Conservation (phyloP, 2,888 invertebrate genomes). For the Oasisia sp. region DNA sequence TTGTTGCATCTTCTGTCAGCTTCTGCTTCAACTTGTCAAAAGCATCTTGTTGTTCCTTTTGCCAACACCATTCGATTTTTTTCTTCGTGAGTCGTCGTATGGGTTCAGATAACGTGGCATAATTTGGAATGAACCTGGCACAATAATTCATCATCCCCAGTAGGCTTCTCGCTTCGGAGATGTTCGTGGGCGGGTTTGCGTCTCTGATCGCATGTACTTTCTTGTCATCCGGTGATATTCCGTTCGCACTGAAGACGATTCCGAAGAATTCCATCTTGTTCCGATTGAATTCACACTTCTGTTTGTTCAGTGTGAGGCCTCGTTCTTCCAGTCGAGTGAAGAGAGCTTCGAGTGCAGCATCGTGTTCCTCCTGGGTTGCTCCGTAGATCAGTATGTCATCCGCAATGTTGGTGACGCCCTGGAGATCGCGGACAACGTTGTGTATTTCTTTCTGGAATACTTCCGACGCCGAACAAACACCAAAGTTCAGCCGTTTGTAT, state of each 20-base stretch:
- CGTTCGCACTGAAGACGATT: conserved; percentile 25
- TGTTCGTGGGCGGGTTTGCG: conserved; percentile 36
- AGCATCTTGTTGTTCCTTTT: not conserved
- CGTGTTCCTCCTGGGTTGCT: too few species aligned
- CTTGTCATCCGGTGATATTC: conserved; percentile 20
- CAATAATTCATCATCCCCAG: conserved; percentile 45
- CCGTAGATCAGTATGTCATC: too few species aligned
- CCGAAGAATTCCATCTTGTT: conserved; percentile 18
- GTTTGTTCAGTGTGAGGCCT: conserved; percentile 35
- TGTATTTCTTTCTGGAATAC: too few species aligned
- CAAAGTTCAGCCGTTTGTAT: too few species aligned
- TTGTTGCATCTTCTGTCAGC: too few species aligned
- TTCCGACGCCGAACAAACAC: too few species aligned
- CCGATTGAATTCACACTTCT: too few species aligned
- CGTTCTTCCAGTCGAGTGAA: conserved; percentile 28
- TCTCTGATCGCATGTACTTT: too few species aligned
- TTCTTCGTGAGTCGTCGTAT: conserved; percentile 43
- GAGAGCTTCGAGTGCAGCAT: conserved; percentile 14
- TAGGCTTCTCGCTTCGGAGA: conserved; percentile 43
- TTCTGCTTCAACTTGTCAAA: too few species aligned
- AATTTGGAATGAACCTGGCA: conserved; percentile 44
- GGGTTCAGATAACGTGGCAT: conserved; percentile 42
- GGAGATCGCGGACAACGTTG: too few species aligned
- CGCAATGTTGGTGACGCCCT: too few species aligned
- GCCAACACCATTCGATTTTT: conserved; percentile 42